phyloP scores from a whole-genome alignment of 2,888 invertebrate genomes.

The Erannis defoliaria region DNA sequence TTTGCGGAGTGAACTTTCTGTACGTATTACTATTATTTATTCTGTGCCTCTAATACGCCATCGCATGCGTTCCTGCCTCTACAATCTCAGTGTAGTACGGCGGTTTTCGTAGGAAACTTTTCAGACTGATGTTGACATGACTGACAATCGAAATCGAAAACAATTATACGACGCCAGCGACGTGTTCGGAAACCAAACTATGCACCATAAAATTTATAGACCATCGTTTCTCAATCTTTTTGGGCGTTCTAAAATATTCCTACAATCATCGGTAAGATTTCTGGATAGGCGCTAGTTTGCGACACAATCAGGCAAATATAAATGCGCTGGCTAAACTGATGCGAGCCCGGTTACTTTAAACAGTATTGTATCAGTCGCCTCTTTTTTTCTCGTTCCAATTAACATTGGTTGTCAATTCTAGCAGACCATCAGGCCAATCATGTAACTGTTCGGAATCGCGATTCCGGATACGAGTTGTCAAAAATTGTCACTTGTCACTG shows the following conservation, averaged over 20 bases:
- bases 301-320: not conserved
- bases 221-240: slow-evolving; percentile 12
- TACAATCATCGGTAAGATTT: not conserved
- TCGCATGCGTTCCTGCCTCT: not conserved
- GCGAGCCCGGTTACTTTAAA: not conserved
- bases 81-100: not conserved
- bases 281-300: not conserved
- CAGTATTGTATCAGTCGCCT: not conserved
- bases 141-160: not conserved
- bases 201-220: not conserved
- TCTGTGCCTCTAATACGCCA: not conserved
- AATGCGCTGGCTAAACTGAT: not conserved
- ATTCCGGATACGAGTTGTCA: too few relatives aligned
- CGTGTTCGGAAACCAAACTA: not conserved
- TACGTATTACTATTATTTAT: too few relatives aligned
- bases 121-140: not conserved
- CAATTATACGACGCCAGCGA: not conserved
- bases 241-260: not conserved
- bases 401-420: too few relatives aligned
- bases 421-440: too few relatives aligned
- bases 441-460: too few relatives aligned
- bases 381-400: too few relatives aligned
- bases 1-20: too few relatives aligned
- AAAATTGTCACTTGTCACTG: too few relatives aligned
- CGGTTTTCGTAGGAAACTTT: not conserved